Percentiles rank a stretch among this genome's conserved stretches.
phyloP scores from a whole-genome alignment of 2,888 invertebrate genomes.

The Pheosia gnoma region DNA sequence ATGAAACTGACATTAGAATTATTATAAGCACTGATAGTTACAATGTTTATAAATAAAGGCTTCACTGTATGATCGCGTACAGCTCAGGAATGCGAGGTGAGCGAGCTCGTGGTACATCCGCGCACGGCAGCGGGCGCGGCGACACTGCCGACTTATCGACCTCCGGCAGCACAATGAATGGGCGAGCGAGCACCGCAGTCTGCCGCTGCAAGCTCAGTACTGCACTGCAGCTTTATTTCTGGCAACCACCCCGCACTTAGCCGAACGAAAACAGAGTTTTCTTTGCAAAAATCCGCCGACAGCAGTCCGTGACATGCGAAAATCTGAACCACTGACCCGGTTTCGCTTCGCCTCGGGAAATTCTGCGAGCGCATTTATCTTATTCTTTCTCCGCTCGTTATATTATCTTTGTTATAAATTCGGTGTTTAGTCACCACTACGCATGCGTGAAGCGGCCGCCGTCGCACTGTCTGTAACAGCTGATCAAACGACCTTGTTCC shows the following conservation, averaged over 20 bases:
- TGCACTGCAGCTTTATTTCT: conserved; percentile 83
- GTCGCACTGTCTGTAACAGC: conserved; percentile 27
- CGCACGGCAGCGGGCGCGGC: conserved; percentile 64
- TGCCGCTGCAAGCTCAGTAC: conserved; percentile 75
- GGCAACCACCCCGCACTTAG: conserved; percentile 69
- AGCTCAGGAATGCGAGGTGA: conserved; percentile 35
- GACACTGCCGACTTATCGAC: conserved; percentile 71
- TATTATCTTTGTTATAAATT: conserved; percentile 21
- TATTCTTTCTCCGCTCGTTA: conserved; percentile 16
- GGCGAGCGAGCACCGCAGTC: conserved; percentile 68
- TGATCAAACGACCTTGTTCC: conserved; percentile 37
- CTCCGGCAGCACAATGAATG: conserved; percentile 72
- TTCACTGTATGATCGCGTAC: conserved; percentile 55
- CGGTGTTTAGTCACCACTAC: conserved; percentile 18
- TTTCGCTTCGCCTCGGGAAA: conserved; percentile 35
- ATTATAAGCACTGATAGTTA: conserved; percentile 43
- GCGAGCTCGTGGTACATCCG: conserved; percentile 46
- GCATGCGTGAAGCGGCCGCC: conserved; percentile 32
- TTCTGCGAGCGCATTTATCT: conserved; percentile 32
- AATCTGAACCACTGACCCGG: conserved; percentile 53
- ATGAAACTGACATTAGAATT: conserved; percentile 42
- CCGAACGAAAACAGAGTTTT: conserved; percentile 45
- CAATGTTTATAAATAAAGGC: conserved; percentile 70
- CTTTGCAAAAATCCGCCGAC: conserved; percentile 44
- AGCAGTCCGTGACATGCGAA: conserved; percentile 40